Percentiles rank a stretch among this genome's conserved stretches.
Evolutionary conservation across 2,113 vertebrate species (phyloP).

Genomic region (Gallinago jamesoni): DNA sequence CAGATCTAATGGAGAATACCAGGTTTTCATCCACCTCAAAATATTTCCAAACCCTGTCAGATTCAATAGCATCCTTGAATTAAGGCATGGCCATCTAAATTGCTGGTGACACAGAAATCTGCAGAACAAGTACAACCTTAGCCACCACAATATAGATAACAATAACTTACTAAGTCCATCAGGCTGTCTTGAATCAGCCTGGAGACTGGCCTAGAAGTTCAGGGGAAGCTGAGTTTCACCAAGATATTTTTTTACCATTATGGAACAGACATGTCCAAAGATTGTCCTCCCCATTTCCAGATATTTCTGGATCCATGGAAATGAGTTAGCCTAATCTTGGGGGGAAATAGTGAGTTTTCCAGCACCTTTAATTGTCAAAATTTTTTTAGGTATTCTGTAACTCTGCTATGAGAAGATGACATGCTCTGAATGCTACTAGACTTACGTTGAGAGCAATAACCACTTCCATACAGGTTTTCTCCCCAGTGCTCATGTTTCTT

Average conservation of each 20-base stretch:
- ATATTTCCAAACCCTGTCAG: not conserved
- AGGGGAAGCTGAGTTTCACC: not conserved
- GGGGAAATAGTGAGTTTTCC: not conserved
- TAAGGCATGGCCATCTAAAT: not conserved
- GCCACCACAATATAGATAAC: not conserved
- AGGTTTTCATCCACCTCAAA: not conserved
- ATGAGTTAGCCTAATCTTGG: not conserved
- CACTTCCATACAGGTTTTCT: not conserved
- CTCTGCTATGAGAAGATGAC: not conserved
- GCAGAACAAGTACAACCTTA: not conserved
- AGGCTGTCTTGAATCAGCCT: not conserved
- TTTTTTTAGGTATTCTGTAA: not conserved
- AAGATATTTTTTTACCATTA: not conserved
- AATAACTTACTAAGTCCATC: not conserved
- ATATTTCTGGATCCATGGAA: not conserved
- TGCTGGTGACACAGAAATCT: not conserved
- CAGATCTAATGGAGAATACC: not conserved
- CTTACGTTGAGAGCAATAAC: fast-evolving
- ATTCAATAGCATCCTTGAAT: not conserved
- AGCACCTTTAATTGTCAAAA: not conserved
- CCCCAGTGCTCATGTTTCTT: not conserved
- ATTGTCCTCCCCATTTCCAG: not conserved
- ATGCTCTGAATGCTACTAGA: not conserved
- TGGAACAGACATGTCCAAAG: not conserved
- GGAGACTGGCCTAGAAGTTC: not conserved